Conservation (phyloP, 2,888 invertebrate species). For the Epinotia bilunana region DNA sequence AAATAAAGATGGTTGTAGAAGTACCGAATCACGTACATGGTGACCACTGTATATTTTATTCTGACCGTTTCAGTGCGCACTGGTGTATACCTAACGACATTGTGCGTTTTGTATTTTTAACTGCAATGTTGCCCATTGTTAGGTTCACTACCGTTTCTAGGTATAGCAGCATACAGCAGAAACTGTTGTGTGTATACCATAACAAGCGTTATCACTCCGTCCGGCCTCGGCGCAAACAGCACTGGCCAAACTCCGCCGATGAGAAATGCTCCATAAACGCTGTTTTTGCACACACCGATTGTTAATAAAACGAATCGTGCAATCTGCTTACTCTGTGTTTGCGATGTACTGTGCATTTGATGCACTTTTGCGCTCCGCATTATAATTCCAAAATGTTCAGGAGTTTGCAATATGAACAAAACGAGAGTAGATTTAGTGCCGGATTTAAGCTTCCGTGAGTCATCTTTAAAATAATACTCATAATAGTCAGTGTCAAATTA, state of each 20-base stretch:
- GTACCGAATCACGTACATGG: background rate
- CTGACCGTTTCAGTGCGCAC: background rate
- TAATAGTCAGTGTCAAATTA: too few species aligned
- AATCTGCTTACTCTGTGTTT: conserved; percentile 48
- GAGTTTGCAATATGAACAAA: background rate
- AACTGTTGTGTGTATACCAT: conserved; percentile 24
- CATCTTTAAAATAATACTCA: too few species aligned
- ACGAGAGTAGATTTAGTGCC: too few species aligned
- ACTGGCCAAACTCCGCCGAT: conserved; percentile 37
- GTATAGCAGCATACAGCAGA: conserved; percentile 21
- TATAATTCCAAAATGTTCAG: conserved; percentile 22
- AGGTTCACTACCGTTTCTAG: conserved; percentile 8
- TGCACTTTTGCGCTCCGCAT: conserved; percentile 41
- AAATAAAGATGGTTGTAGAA: background rate
- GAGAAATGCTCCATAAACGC: conserved; percentile 40
- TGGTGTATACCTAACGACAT: background rate
- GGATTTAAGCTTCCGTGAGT: too few species aligned
- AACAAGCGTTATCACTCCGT: conserved; percentile 32
- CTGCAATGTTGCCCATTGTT: conserved; percentile 15
- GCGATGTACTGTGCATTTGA: conserved; percentile 40
- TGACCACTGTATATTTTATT: background rate
- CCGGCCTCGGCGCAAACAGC: conserved; percentile 32
- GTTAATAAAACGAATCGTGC: conserved; percentile 43
- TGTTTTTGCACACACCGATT: conserved; percentile 49
- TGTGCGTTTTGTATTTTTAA: background rate